Evolutionary conservation across 1,140 invertebrate species (phyloP), one percentile per base, ranked within the genome.

Genomic region (Vanessa atalanta): DNA sequence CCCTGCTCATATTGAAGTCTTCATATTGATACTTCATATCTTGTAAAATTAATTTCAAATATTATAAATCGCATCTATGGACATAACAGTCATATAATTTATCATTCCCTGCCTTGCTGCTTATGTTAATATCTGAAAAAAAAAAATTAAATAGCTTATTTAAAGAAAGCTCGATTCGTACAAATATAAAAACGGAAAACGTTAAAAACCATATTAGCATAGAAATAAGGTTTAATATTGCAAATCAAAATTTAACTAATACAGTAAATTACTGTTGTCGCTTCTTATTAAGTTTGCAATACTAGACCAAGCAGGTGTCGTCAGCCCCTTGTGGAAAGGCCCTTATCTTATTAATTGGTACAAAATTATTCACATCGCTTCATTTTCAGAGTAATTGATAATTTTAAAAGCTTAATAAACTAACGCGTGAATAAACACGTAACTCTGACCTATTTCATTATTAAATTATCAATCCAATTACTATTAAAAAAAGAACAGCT

Each of bases 251-350:
- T 60, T 13, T 60, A 60, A 26, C 26, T 60, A 26, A 13, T 26
- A 14, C 23, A 8, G 63, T 14, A 23, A 72, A 57, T 48, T 13
- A n/a, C 13, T n/a, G 15, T 51, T 51, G 69, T 64, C 23, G 26
- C 47, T 61, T 47, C 43, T 64, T 60, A 64, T 64, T 70, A 70
- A 70, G 69, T 70, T 53, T 70, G 55, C 55, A 60, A 26, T 60
- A 7, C 55, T 60, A 73, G 43, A n/a, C 15, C 15, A 74, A 43
- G 79, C 81, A 83, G 83, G 81, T 86, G 84, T 82, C 70, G 65
- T 73, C 70, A 73, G 70, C 68, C 67, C 75, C 65, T 76, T 68
- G 15, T 50, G 64, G 72, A 71, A 72, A 75, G 76, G 72, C 75
- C 64, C 70, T 72, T 76, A 79, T 79, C 76, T 75, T 51, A 70